phyloP scores from a whole-genome alignment of 2,797 vertebrate species.

The Acipenser oxyrinchus region DNA sequence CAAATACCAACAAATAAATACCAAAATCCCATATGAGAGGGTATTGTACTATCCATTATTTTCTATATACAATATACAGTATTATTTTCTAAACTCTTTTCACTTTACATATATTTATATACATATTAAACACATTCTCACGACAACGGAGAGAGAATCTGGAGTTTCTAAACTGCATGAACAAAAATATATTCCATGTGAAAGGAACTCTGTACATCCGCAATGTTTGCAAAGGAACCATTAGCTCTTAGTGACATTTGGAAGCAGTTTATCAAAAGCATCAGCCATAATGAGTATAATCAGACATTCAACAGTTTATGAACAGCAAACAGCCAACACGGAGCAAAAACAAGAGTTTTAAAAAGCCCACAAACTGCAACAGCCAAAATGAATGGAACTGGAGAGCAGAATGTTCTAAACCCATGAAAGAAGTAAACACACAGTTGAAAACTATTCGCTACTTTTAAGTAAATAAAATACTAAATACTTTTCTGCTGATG shows the following conservation, averaged over 20 bases:
- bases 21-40: not conserved
- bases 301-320: not conserved
- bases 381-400: not conserved
- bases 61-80: too few species aligned
- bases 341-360: slow-evolving; percentile 7
- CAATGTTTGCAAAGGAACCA: not conserved
- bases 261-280: slow-evolving; percentile 12
- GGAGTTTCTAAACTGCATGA: not conserved
- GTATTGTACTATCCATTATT: too few species aligned
- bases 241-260: not conserved
- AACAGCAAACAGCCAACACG: not conserved
- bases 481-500: slow-evolving; percentile 28
- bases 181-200: not conserved
- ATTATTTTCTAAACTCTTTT: too few species aligned
- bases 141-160: too few species aligned
- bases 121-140: too few species aligned
- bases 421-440: not conserved
- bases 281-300: slow-evolving; percentile 9
- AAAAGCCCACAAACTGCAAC: slow-evolving; percentile 2
- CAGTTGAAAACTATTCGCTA: slow-evolving; percentile 12
- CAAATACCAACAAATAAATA: too few species aligned
- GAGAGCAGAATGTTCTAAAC: not conserved
- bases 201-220: too few species aligned
- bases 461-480: slow-evolving; percentile 9
- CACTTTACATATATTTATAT: too few species aligned